Conservation (phyloP, 2,113 vertebrate genomes). For the Sigmodon hispidus region DNA sequence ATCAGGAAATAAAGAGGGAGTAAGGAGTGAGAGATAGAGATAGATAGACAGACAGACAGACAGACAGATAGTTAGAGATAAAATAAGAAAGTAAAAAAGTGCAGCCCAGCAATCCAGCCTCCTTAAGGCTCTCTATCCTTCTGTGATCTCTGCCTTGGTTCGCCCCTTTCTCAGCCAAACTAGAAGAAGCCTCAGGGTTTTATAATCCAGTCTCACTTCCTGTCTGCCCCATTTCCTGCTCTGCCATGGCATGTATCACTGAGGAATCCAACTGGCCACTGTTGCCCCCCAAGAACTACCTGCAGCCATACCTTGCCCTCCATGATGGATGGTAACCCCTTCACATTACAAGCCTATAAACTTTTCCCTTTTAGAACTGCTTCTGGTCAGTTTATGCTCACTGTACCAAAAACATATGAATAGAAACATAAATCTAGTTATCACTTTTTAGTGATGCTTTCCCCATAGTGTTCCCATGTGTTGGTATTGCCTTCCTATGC, state of each 20-base stretch:
- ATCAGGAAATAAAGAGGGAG: background rate
- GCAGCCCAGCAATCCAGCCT: rapidly evolving
- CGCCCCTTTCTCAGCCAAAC: background rate
- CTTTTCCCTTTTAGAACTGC: background rate
- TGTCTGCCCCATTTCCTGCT: background rate
- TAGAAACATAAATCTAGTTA: background rate
- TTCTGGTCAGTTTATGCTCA: background rate
- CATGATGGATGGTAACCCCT: too few relatives aligned
- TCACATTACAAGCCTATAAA: too few relatives aligned
- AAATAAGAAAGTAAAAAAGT: background rate
- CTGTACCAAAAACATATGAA: background rate
- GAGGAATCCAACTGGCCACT: background rate
- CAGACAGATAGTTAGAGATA: background rate
- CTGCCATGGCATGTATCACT: too few relatives aligned
- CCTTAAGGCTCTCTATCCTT: background rate
- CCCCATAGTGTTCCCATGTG: background rate
- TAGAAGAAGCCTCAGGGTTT: background rate
- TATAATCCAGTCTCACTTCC: background rate
- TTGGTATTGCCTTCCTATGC: background rate
- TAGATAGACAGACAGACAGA: too few relatives aligned
- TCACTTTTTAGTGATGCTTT: background rate
- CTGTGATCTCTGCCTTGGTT: background rate
- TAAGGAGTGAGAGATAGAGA: background rate
- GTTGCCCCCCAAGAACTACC: too few relatives aligned
- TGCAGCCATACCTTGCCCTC: background rate